phyloP scores from a whole-genome alignment of 2,888 invertebrate species.

The Augochlorella aurata region DNA sequence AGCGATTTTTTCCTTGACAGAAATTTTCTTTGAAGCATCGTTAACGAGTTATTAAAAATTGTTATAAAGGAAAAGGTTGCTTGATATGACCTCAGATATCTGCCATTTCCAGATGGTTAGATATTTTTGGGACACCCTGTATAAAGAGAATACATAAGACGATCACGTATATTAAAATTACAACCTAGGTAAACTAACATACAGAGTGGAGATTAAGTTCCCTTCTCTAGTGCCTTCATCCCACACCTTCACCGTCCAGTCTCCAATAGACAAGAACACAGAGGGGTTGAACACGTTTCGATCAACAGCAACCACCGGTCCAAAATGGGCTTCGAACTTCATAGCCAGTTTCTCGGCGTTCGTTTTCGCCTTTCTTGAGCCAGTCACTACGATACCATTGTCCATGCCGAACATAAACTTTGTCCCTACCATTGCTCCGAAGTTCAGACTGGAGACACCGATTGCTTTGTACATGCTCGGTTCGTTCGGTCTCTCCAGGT shows the following conservation, averaged over 20 bases:
- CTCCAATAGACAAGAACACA: slow-evolving; percentile 95
- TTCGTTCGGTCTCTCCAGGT: slow-evolving; percentile 86
- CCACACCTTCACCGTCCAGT: slow-evolving; percentile 96
- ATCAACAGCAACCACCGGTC: slow-evolving; percentile 94
- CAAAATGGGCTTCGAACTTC: slow-evolving; percentile 85
- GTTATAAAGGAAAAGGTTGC: too few relatives aligned
- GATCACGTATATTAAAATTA: not conserved
- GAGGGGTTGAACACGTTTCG: slow-evolving; percentile 95
- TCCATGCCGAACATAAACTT: slow-evolving; percentile 90
- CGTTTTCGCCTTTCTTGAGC: slow-evolving; percentile 87
- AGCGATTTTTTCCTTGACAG: too few relatives aligned
- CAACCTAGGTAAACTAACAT: slow-evolving; percentile 26
- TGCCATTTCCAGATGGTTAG: too few relatives aligned
- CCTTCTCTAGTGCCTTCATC: slow-evolving; percentile 96
- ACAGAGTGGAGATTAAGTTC: slow-evolving; percentile 93
- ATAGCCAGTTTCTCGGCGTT: slow-evolving; percentile 89
- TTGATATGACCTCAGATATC: too few relatives aligned
- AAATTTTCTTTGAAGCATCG: too few relatives aligned
- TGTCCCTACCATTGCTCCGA: slow-evolving; percentile 91
- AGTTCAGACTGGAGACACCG: slow-evolving; percentile 89
- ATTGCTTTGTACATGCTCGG: slow-evolving; percentile 85
- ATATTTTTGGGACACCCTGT: too few relatives aligned
- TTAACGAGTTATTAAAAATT: too few relatives aligned
- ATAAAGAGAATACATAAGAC: not conserved
- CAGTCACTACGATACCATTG: slow-evolving; percentile 85